Percentiles rank a stretch among this genome's conserved stretches.
These are phyloP conservation scores for Drosophila demipolita DNA, from an alignment of 2,888 invertebrate genomes.

Conservation along the genomic window DNA sequence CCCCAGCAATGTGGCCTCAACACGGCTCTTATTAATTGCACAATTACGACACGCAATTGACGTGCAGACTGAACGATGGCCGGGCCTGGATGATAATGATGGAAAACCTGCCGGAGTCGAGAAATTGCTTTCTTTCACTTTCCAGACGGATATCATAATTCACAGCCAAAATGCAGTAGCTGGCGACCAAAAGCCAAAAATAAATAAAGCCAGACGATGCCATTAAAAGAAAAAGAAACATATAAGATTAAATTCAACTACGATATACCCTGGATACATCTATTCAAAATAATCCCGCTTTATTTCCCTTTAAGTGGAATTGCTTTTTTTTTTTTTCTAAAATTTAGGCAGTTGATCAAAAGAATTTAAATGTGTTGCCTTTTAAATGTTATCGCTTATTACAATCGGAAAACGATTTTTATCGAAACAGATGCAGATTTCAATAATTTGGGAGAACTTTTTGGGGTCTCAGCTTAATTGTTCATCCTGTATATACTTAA, in stretches of 20 bases:
- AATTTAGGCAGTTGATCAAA: not conserved
- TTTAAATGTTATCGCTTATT: not conserved
- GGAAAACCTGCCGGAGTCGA: conserved; percentile 56
- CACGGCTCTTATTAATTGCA: conserved; percentile 75
- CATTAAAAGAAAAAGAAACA: conserved; percentile 16
- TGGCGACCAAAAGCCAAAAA: conserved; percentile 38
- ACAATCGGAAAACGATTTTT: not conserved
- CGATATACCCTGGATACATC: not conserved
- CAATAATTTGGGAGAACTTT: too few relatives aligned
- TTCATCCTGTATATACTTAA: too few relatives aligned
- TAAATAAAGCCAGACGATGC: conserved; percentile 52
- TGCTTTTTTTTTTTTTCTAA: too few relatives aligned
- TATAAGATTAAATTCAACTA: not conserved
- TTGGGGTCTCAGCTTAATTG: too few relatives aligned
- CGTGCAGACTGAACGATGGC: conserved; percentile 69
- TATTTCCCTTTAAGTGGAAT: too few relatives aligned
- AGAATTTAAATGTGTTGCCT: not conserved
- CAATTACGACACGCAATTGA: conserved; percentile 80
- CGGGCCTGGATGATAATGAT: conserved; percentile 55
- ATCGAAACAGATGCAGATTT: not conserved
- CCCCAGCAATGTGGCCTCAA: conserved; percentile 2
- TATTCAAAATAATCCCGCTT: not conserved
- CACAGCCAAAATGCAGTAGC: conserved; percentile 55
- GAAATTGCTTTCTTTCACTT: conserved; percentile 80
- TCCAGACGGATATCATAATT: conserved; percentile 79